Evolutionary conservation across 2,888 invertebrate genomes (phyloP).

Genomic region (Polyploca ridens): DNA sequence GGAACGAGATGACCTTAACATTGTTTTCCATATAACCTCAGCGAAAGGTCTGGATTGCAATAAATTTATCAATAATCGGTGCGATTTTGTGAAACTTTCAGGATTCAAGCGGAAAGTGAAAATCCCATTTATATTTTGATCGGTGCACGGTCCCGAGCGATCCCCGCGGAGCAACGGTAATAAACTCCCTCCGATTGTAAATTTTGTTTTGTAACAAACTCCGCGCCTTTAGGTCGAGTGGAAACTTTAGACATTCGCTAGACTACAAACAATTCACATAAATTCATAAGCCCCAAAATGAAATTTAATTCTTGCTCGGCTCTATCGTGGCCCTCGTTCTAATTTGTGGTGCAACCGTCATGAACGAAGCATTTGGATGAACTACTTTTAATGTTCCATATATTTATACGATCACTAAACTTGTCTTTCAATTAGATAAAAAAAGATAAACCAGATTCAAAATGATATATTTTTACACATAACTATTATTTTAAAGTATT

Average conservation of each 20-base stretch:
- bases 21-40: slow-evolving; percentile 33
- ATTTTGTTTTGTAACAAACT: slow-evolving; percentile 72
- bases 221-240: slow-evolving; percentile 54
- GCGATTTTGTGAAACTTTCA: slow-evolving; percentile 58
- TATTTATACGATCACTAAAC: not conserved
- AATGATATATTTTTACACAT: not conserved
- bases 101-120: slow-evolving; percentile 59
- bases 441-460: not conserved
- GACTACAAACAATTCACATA: slow-evolving; percentile 63
- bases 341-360: slow-evolving; percentile 6
- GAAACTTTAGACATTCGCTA: slow-evolving; percentile 67
- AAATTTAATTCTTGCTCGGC: slow-evolving; percentile 61
- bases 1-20: slow-evolving; percentile 40
- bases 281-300: slow-evolving; percentile 65
- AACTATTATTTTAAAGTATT: not conserved
- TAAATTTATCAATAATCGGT: slow-evolving; percentile 62
- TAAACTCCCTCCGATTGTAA: slow-evolving; percentile 67
- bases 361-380: not conserved
- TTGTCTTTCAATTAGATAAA: not conserved
- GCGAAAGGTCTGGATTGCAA: slow-evolving; percentile 48
- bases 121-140: slow-evolving; percentile 66
- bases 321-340: slow-evolving; percentile 35
- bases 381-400: not conserved
- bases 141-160: slow-evolving; percentile 40
- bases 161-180: slow-evolving; percentile 47